A percentile compares a stretch with the other conserved stretches of the same genome.
These are phyloP conservation scores for Drosophila vallismaia DNA, from an alignment of 2,888 invertebrate genomes.

Conservation along the genomic window DNA sequence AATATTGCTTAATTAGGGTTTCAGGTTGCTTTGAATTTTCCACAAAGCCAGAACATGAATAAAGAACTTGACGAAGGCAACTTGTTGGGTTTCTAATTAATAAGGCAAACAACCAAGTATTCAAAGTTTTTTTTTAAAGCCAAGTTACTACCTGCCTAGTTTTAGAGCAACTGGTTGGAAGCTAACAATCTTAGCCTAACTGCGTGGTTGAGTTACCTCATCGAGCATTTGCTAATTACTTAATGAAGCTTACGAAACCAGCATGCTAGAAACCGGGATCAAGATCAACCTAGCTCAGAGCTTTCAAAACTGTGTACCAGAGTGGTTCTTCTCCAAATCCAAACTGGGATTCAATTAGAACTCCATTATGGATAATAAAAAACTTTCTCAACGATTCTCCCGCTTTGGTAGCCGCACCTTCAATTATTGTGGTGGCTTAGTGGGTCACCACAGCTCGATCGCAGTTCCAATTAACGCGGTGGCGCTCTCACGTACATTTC, in stretches of 20 bases:
- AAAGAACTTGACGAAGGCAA: too few species aligned
- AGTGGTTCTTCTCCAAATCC: slow-evolving; percentile 17
- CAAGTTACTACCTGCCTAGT: background rate
- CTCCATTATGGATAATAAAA: slow-evolving; percentile 37
- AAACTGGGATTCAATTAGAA: slow-evolving; percentile 58
- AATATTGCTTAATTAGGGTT: slow-evolving; percentile 43
- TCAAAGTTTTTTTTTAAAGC: too few species aligned
- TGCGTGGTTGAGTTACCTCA: slow-evolving; percentile 19
- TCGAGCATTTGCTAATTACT: slow-evolving; percentile 11
- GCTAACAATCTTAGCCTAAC: background rate
- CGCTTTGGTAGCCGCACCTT: slow-evolving; percentile 19
- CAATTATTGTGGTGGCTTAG: slow-evolving; percentile 27
- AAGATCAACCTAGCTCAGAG: background rate
- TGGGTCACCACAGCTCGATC: slow-evolving; percentile 47
- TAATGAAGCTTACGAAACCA: slow-evolving; percentile 3
- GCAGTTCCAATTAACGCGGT: slow-evolving; percentile 36
- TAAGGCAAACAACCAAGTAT: too few species aligned
- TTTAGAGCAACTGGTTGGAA: background rate
- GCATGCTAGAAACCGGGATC: slow-evolving; percentile 1
- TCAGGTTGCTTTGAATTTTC: background rate
- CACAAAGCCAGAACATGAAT: background rate
- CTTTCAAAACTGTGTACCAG: slow-evolving; percentile 1
- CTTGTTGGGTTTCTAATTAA: too few species aligned
- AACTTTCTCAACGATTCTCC: slow-evolving; percentile 53
- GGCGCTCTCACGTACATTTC: slow-evolving; percentile 60